Evolutionary conservation across 2,113 vertebrate genomes (phyloP).

Genomic region (Egretta garzetta): DNA sequence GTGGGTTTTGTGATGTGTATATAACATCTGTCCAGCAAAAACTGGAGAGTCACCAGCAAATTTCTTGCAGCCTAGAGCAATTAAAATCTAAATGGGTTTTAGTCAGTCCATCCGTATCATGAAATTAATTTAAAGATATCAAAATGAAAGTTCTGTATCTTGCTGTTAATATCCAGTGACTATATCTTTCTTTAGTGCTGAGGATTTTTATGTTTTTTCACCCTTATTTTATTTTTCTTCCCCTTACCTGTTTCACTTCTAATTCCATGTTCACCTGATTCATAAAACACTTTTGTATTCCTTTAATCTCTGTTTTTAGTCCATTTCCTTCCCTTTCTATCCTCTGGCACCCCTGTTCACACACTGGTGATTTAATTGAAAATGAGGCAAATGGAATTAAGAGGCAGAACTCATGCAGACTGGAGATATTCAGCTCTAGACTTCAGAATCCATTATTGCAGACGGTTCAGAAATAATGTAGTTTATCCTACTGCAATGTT

Average conservation of each 20-base stretch:
- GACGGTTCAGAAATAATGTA: conserved; percentile 13
- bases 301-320: neutral
- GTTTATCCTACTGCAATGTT: conserved; percentile 17
- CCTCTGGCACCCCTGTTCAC: neutral
- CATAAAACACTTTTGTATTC: neutral
- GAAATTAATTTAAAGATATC: neutral
- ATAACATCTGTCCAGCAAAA: neutral
- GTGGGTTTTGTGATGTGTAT: neutral
- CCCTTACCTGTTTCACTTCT: neutral
- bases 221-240: neutral
- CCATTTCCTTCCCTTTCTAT: neutral
- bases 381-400: conserved; percentile 8
- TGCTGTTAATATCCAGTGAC: neutral
- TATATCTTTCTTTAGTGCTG: neutral
- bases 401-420: neutral
- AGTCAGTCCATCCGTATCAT: neutral
- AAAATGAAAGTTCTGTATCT: neutral
- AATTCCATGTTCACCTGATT: neutral
- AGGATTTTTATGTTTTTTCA: neutral
- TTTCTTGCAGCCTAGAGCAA: neutral
- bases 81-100: neutral
- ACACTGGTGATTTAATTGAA: neutral
- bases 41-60: neutral
- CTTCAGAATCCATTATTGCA: conserved; percentile 9
- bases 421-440: neutral